Evolutionary conservation across 1,140 invertebrate genomes (phyloP).

Genomic region (Leptopilina clavipes): DNA sequence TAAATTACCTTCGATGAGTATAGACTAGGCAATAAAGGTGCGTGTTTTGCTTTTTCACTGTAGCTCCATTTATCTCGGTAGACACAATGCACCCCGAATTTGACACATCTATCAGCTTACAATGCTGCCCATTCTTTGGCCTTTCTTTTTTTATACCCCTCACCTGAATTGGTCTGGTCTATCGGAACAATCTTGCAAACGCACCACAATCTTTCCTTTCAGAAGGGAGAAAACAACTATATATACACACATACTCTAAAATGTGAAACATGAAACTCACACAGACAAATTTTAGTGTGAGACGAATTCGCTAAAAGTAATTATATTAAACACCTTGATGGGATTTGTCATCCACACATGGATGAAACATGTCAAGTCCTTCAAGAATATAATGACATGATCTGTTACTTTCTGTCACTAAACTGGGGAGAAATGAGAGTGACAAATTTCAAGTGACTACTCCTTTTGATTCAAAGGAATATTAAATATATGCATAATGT

Average conservation of each 20-base stretch:
- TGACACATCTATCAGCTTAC: conserved; percentile 77
- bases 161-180: conserved; percentile 35
- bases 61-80: conserved; percentile 75
- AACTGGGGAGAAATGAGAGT: neutral
- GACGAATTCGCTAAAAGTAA: conserved; percentile 38
- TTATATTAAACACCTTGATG: conserved; percentile 35
- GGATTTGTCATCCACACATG: neutral
- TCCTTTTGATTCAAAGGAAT: too few species aligned
- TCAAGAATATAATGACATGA: neutral
- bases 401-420: conserved; percentile 38
- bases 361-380: conserved; percentile 2
- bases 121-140: conserved; percentile 64
- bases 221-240: conserved; percentile 33
- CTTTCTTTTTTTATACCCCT: conserved; percentile 43
- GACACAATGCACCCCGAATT: conserved; percentile 75
- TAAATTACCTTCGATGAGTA: conserved; percentile 73
- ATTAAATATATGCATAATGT: too few species aligned
- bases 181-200: conserved; percentile 45
- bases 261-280: conserved; percentile 11
- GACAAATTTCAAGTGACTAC: neutral
- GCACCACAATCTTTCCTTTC: conserved; percentile 39
- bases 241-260: conserved; percentile 32
- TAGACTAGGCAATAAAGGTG: conserved; percentile 72
- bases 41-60: conserved; percentile 77
- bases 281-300: too few species aligned